phyloP scores from a whole-genome alignment of 2,888 invertebrate species.

The Erebia palarica region DNA sequence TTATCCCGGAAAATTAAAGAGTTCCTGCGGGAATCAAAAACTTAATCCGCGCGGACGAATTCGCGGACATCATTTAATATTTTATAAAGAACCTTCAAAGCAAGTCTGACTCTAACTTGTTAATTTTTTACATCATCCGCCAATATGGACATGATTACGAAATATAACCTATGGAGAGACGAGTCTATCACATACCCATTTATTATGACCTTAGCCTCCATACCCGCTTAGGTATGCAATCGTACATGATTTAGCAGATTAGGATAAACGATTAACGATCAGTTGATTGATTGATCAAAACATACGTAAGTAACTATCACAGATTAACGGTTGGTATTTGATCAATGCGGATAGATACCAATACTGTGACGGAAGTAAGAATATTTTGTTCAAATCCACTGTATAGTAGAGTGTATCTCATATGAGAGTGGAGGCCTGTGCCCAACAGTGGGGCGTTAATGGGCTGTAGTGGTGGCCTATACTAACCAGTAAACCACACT shows the following conservation, averaged over 20 bases:
- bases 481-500: too few relatives aligned
- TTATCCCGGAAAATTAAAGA: too few relatives aligned
- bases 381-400: too few relatives aligned
- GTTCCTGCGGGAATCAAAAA: neutral
- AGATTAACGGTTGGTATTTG: neutral
- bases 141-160: conserved; percentile 16
- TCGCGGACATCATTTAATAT: neutral
- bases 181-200: neutral
- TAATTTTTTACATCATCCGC: conserved; percentile 5
- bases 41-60: neutral
- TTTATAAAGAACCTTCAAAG: neutral
- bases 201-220: conserved; percentile 14
- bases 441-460: too few relatives aligned
- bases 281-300: neutral
- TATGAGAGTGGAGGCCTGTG: too few relatives aligned
- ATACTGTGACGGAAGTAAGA: too few relatives aligned
- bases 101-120: neutral
- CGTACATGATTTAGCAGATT: conserved; percentile 3
- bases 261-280: conserved; percentile 4
- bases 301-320: neutral
- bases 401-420: too few relatives aligned
- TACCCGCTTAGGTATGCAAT: conserved; percentile 9
- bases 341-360: too few relatives aligned
- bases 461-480: too few relatives aligned
- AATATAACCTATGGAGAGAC: neutral